A percentile compares a stretch with the other conserved stretches of the same genome.
Evolutionary conservation across 2,888 invertebrate genomes (phyloP).

Genomic region (Empis livida): DNA sequence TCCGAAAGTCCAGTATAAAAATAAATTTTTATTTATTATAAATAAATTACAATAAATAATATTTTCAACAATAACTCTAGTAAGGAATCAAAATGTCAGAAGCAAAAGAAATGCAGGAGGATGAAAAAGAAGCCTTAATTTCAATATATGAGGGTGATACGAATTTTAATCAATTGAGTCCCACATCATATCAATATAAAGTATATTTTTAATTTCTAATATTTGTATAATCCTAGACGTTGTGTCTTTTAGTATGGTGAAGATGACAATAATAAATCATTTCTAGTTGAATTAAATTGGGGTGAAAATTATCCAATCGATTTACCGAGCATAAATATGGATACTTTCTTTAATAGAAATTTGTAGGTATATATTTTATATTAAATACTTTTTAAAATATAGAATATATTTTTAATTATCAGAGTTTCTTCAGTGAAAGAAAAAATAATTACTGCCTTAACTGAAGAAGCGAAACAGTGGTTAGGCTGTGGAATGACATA

Average conservation of each 20-base stretch:
- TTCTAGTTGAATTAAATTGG: slow-evolving; percentile 82
- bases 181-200: slow-evolving; percentile 81
- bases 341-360: slow-evolving; percentile 86
- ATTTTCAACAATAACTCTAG: too few species aligned
- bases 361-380: slow-evolving; percentile 52
- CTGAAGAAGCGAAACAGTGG: slow-evolving; percentile 65
- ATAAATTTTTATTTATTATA: too few species aligned
- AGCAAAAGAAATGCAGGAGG: slow-evolving; percentile 55
- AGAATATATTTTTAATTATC: slow-evolving; percentile 9
- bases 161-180: slow-evolving; percentile 66
- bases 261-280: slow-evolving; percentile 63
- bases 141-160: slow-evolving; percentile 92
- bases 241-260: slow-evolving; percentile 56
- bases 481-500: slow-evolving; percentile 90
- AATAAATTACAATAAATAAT: too few species aligned
- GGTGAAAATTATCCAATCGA: slow-evolving; percentile 73
- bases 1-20: neutral
- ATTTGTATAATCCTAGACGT: neutral
- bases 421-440: slow-evolving; percentile 59
- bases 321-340: slow-evolving; percentile 68
- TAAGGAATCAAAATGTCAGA: slow-evolving; percentile 38
- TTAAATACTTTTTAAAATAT: neutral
- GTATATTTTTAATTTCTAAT: slow-evolving; percentile 37
- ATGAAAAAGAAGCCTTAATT: slow-evolving; percentile 79
- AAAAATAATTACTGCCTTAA: slow-evolving; percentile 47